Percentiles rank a stretch among this genome's conserved stretches.
These are phyloP conservation scores for Luffia ferchaultella DNA, from an alignment of 2,888 invertebrate genomes.

Conservation along the genomic window DNA sequence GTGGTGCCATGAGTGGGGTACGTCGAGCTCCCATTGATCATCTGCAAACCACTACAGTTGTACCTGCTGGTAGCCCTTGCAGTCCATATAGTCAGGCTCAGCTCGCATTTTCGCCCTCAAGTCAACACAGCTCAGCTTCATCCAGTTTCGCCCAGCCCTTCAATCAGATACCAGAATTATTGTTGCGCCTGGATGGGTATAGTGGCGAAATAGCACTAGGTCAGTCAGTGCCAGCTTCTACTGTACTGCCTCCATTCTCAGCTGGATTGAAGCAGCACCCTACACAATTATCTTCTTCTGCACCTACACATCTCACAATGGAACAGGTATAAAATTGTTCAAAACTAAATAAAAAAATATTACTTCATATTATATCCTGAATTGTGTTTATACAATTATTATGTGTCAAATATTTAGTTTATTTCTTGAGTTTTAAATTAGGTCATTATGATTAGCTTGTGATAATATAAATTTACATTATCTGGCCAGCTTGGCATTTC, in stretches of 20 bases:
- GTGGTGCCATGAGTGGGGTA: constrained; percentile 53
- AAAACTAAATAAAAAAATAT: no score
- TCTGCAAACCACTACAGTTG: constrained; percentile 27
- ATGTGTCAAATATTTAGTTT: no score
- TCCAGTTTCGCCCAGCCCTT: constrained; percentile 53
- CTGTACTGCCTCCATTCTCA: constrained; percentile 53
- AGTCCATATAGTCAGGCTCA: constrained; percentile 57
- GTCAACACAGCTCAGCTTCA: constrained; percentile 69
- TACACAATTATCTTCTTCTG: constrained; percentile 84
- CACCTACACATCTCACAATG: constrained; percentile 83
- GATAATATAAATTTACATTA: no score
- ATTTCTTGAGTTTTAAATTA: no score
- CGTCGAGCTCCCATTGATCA: constrained; percentile 25
- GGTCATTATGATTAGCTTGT: no score
- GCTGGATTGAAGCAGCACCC: constrained; percentile 44
- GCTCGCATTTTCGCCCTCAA: constrained; percentile 71
- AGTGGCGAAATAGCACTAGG: constrained; percentile 65
- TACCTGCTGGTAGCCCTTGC: constrained; percentile 51
- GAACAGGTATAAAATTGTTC: constrained; percentile 71
- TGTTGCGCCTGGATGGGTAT: constrained; percentile 71
- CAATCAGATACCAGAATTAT: constrained; percentile 68
- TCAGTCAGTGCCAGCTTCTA: constrained; percentile 71
- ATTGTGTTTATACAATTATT: no score
- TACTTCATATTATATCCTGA: no score
- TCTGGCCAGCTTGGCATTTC: no score